phyloP scores from a whole-genome alignment of 2,113 vertebrate species.

The Triplophysa siluroides region DNA sequence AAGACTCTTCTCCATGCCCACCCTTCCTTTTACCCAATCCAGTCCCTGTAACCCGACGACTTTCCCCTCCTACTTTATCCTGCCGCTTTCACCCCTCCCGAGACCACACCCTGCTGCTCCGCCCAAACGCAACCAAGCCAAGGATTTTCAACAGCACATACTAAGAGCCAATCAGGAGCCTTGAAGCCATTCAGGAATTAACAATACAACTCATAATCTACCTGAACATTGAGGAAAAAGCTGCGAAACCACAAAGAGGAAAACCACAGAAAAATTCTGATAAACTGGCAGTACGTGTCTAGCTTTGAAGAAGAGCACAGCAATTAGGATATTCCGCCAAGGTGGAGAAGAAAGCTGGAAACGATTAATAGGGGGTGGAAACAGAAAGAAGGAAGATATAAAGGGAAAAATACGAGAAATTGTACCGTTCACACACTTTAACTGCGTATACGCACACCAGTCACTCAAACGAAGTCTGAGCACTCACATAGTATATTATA shows the following conservation, averaged over 20 bases:
- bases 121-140: conserved; percentile 15
- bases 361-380: conserved; percentile 1
- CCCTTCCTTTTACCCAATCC: conserved; percentile 36
- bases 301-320: conserved; percentile 39
- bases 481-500: neutral
- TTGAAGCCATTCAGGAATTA: conserved; percentile 38
- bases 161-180: conserved; percentile 26
- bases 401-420: neutral
- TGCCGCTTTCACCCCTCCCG: conserved; percentile 2
- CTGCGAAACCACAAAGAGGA: conserved; percentile 2
- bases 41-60: conserved; percentile 17
- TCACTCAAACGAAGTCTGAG: neutral
- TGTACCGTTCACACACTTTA: neutral
- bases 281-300: conserved; percentile 4
- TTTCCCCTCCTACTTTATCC: conserved; percentile 35
- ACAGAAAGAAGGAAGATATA: neutral
- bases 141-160: conserved; percentile 36
- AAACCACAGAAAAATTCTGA: neutral
- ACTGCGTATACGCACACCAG: neutral
- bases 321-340: conserved; percentile 13
- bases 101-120: conserved; percentile 28
- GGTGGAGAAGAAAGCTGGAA: conserved; percentile 12
- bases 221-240: conserved; percentile 24
- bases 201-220: conserved; percentile 27
- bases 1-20: conserved; percentile 45